Base-by-base conservation (phyloP, 2,113 vertebrate species). In the Sander lucioperca region DNA sequence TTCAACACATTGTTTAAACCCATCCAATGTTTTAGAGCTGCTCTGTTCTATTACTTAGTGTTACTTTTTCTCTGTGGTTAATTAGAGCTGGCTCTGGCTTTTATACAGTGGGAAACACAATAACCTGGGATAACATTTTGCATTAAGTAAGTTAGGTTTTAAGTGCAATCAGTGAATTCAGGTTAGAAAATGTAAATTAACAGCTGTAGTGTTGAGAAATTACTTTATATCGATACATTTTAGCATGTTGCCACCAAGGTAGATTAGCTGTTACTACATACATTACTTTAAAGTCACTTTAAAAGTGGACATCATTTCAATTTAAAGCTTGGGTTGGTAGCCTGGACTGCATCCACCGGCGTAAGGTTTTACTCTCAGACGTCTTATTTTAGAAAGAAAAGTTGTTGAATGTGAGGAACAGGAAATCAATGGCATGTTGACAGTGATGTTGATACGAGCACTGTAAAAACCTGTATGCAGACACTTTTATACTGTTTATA, bases 391-490 rank as follows among this genome's bases (percentile, higher is more conserved):
- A 18, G 13, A 70, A 25, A 67, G 3, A 78, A 43, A 50, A 33
- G 8, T 16, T 23, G 48, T 53, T 70, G 33, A 43, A 51, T 15
- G 6, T 76, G 39, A 23, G 12, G 39, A 79, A 39, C 75, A 39
- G 56, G 36, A 69, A 70, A 64, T 50, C 18, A 58, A 36, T 77
- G 43, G 18, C 30, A 25, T 36, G 23, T 73, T 47, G 25, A 79
- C 21, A 36, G 27, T 48, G 57, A 54, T 69, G 23, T 57, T 13
- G 1, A 36, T 69, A 18, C 36, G 18, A 68, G 21, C 30, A n/a
- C 18, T 18, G 2, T 13, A 30, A 63, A n/a, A 57, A 54, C 36
- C n/a, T 70, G 33, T 12, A 14, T 10, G 10, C 47, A 14, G 2
- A 61, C 4, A 68, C 6, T 27, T 21, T 54, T n/a, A 71, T 45